A percentile compares a stretch with the other conserved stretches of the same genome.
Conservation (phyloP, 1,140 invertebrate genomes). For the Lanistes nyassanus region DNA sequence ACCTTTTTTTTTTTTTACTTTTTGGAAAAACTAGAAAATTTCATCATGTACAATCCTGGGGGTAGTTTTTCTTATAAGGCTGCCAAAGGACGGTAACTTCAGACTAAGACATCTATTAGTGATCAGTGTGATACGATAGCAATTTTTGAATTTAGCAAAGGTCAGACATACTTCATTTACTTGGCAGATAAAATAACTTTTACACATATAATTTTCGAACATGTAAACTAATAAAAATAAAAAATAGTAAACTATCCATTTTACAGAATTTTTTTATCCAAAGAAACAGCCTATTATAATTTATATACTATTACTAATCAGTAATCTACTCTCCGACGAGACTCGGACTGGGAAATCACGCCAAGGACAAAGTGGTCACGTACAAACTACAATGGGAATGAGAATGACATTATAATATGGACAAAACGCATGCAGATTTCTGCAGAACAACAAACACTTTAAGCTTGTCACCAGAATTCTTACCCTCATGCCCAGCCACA, state of each 20-base stretch:
- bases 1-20: too few relatives aligned
- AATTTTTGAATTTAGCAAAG: too few relatives aligned
- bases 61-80: too few relatives aligned
- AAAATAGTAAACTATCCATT: not conserved
- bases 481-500: not conserved
- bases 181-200: too few relatives aligned
- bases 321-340: not conserved
- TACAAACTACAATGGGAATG: not conserved
- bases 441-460: not conserved
- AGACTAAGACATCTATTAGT: too few relatives aligned
- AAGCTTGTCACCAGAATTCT: not conserved
- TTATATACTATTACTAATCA: too few relatives aligned
- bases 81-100: too few relatives aligned
- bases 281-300: not conserved
- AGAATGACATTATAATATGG: not conserved
- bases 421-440: not conserved
- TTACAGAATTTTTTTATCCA: not conserved
- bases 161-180: too few relatives aligned
- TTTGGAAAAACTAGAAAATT: too few relatives aligned
- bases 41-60: too few relatives aligned
- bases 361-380: conserved; percentile 10
- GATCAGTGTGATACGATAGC: too few relatives aligned
- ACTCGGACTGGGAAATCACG: not conserved
- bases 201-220: not conserved
- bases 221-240: not conserved